Evolutionary conservation across 1,140 invertebrate genomes (phyloP).

Genomic region (Mylabris phalerata): DNA sequence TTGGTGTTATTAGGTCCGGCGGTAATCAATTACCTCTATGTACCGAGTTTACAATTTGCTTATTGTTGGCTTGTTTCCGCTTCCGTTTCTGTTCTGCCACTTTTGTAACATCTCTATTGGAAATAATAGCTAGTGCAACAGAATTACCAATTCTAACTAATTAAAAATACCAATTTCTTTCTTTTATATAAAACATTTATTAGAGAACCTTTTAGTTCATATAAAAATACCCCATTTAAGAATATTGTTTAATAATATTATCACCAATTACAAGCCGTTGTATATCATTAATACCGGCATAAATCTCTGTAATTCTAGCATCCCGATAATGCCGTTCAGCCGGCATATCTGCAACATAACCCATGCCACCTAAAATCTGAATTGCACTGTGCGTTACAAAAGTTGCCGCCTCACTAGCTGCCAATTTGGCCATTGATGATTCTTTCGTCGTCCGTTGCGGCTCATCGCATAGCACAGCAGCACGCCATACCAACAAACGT

Average conservation of each 20-base stretch:
- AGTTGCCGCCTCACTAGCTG: conserved; percentile 77
- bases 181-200: too few species aligned
- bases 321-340: conserved; percentile 86
- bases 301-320: conserved; percentile 78
- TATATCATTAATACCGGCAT: conserved; percentile 87
- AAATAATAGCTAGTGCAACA: too few species aligned
- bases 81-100: too few species aligned
- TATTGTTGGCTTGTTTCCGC: too few species aligned
- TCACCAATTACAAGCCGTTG: conserved; percentile 81
- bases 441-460: conserved; percentile 54
- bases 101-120: too few species aligned
- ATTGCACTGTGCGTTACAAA: conserved; percentile 77
- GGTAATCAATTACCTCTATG: too few species aligned
- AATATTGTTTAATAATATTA: conserved; percentile 63
- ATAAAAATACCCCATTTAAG: neutral
- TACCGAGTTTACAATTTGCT: too few species aligned
- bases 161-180: too few species aligned
- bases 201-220: too few species aligned
- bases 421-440: conserved; percentile 87
- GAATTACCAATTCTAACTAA: too few species aligned
- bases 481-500: conserved; percentile 74
- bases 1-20: too few species aligned
- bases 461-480: conserved; percentile 66
- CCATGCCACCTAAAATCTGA: conserved; percentile 82
- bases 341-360: conserved; percentile 79